A percentile compares a stretch with the other conserved stretches of the same genome.
Conservation (phyloP, 2,888 invertebrate genomes). For the Drosophila quasianomalipes region DNA sequence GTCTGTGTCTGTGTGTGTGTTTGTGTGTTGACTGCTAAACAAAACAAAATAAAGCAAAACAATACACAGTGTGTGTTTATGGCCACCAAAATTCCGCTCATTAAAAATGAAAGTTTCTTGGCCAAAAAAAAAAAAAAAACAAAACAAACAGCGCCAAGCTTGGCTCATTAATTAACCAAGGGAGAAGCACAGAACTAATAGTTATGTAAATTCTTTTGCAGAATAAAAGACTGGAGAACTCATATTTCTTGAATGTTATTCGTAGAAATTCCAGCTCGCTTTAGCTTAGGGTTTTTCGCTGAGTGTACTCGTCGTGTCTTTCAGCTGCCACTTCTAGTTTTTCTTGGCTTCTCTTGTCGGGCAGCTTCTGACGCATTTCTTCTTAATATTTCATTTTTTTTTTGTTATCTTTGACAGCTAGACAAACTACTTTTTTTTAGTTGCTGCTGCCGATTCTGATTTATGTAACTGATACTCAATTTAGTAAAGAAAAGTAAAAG, state of each 20-base stretch:
- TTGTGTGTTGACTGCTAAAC: not conserved
- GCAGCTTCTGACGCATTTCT: constrained; percentile 47
- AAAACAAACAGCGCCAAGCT: constrained; percentile 25
- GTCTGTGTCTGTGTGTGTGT: constrained; percentile 1
- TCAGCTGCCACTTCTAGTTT: constrained; percentile 4
- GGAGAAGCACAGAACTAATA: constrained; percentile 1
- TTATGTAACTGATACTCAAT: constrained; percentile 6
- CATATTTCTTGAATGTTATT: not conserved
- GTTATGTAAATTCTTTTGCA: constrained; percentile 45
- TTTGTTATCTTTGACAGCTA: constrained; percentile 30
- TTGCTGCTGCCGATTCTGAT: not conserved
- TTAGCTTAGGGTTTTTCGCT: not conserved
- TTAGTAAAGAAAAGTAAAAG: constrained; percentile 36
- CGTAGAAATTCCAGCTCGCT: not conserved
- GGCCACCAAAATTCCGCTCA: constrained; percentile 58
- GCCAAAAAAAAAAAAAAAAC: constrained; percentile 18
- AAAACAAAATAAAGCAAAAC: constrained; percentile 44
- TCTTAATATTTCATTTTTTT: not conserved
- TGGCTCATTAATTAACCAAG: constrained; percentile 70
- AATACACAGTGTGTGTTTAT: constrained; percentile 44
- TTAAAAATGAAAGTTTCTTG: constrained; percentile 76
- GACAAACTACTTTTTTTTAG: constrained; percentile 17
- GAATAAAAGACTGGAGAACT: not conserved
- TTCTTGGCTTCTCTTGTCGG: constrained; percentile 12
- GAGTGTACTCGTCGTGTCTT: constrained; percentile 1